phyloP scores from a whole-genome alignment of 2,797 vertebrate genomes.

The Sebastes cheni region DNA sequence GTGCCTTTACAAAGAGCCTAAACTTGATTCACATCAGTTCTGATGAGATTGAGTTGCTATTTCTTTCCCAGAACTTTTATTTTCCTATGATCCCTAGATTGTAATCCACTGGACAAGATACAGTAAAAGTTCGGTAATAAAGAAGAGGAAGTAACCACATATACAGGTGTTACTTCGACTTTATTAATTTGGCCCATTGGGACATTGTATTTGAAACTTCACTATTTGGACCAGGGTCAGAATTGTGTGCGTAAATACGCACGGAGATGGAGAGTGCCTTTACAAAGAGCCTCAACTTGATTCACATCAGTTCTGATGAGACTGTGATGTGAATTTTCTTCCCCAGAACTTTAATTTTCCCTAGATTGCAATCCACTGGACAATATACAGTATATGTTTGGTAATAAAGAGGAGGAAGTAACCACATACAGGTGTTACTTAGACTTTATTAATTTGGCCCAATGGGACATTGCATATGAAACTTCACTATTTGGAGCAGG shows the following conservation, averaged over 20 bases:
- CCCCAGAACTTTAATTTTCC: neutral
- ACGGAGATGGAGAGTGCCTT: neutral
- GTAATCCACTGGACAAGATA: neutral
- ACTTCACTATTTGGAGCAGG: neutral
- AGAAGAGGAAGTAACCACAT: neutral
- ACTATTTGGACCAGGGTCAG: neutral
- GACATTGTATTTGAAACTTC: neutral
- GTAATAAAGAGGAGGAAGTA: neutral
- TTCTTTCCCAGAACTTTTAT: neutral
- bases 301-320: neutral
- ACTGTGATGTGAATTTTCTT: neutral
- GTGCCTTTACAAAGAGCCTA: too few species aligned
- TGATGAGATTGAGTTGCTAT: neutral
- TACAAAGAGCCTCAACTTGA: neutral
- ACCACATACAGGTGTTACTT: neutral
- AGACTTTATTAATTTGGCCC: neutral
- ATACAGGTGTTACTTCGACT: neutral
- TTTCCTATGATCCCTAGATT: neutral
- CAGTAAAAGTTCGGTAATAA: neutral
- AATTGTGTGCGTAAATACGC: conserved; percentile 35
- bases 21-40: neutral
- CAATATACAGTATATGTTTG: neutral
- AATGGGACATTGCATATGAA: neutral
- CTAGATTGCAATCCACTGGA: neutral
- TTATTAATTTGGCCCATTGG: neutral